Conservation (phyloP, 2,797 vertebrate genomes). For the Esox masquinongy region DNA sequence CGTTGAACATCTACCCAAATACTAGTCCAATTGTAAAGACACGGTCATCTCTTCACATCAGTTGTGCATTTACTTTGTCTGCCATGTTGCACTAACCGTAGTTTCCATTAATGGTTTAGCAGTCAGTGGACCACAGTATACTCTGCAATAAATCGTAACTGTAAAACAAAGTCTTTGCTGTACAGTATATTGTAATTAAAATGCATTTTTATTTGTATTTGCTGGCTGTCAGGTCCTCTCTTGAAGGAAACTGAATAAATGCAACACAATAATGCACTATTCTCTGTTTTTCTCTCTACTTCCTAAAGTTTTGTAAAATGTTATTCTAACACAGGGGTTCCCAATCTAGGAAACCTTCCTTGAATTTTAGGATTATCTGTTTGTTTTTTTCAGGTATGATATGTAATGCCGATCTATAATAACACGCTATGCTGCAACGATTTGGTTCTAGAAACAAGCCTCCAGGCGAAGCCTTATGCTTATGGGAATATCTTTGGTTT, state of each 20-base stretch:
- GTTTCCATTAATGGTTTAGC: neutral
- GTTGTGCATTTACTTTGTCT: neutral
- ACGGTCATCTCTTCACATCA: neutral
- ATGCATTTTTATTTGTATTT: conserved; percentile 18
- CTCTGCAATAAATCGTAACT: conserved; percentile 32
- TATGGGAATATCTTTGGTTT: no score
- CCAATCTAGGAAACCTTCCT: no score
- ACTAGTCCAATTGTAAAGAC: conserved; percentile 10
- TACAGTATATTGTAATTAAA: neutral
- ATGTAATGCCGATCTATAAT: no score
- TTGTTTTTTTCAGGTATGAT: no score
- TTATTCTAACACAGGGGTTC: neutral
- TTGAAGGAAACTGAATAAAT: neutral
- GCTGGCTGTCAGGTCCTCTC: conserved; percentile 7
- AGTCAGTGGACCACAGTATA: conserved; percentile 6
- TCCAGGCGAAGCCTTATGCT: no score
- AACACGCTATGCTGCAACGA: no score
- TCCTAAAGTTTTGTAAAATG: neutral
- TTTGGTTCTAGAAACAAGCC: no score
- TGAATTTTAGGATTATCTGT: no score
- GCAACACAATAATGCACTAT: neutral
- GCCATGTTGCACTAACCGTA: neutral
- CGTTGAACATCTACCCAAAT: conserved; percentile 6
- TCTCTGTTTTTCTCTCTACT: neutral
- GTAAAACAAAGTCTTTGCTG: conserved; percentile 20